Conservation (phyloP, 2,113 vertebrate species). For the Ctenodactylus gundi region DNA sequence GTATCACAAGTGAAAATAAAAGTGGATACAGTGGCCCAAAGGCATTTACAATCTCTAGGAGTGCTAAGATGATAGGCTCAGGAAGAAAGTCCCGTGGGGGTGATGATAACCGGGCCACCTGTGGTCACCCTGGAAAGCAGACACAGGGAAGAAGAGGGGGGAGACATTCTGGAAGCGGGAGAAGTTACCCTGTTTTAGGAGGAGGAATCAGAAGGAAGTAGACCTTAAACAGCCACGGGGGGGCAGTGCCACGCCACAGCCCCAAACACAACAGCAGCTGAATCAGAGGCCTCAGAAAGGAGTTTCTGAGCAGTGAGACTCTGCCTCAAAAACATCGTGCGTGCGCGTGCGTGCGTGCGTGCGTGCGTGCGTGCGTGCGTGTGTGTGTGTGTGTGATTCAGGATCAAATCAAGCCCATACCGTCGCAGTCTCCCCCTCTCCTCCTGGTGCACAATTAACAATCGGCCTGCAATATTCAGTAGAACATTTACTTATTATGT, state of each 20-base stretch:
- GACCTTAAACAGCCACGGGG: rapidly evolving
- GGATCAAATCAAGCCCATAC: too few relatives aligned
- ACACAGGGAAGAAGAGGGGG: background rate
- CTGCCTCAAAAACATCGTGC: too few relatives aligned
- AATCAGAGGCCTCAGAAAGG: background rate
- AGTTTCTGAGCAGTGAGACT: too few relatives aligned
- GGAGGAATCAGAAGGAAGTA: background rate
- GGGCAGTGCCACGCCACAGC: rapidly evolving
- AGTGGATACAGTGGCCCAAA: background rate
- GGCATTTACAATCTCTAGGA: too few relatives aligned
- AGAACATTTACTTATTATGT: too few relatives aligned
- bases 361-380: background rate
- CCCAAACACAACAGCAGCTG: background rate
- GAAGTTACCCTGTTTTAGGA: too few relatives aligned
- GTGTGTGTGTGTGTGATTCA: background rate
- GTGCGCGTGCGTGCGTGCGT: background rate
- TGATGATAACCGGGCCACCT: background rate
- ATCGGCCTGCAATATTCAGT: too few relatives aligned
- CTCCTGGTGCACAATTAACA: too few relatives aligned
- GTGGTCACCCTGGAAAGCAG: background rate
- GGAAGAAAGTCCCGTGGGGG: too few relatives aligned
- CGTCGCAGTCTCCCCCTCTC: too few relatives aligned
- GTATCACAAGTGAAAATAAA: background rate
- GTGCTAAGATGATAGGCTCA: too few relatives aligned
- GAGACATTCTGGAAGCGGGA: background rate